Conservation (phyloP, 2,888 invertebrate species). For the Xestoiulus laeticollis region DNA sequence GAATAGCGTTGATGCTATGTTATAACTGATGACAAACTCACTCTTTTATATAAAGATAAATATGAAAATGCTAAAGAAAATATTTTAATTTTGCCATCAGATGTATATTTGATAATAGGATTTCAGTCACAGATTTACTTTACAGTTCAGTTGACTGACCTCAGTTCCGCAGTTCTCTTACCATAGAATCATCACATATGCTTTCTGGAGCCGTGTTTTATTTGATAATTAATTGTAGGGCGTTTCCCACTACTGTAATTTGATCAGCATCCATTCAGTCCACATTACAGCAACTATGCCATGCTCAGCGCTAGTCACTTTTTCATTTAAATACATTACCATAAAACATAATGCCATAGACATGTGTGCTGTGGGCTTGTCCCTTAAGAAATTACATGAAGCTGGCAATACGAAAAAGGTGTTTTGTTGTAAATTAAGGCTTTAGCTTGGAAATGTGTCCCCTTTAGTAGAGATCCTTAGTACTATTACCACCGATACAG, state of each 20-base stretch:
- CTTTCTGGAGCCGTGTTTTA: neutral
- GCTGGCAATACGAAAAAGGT: neutral
- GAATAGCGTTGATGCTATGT: neutral
- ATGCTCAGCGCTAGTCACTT: neutral
- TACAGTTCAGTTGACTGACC: neutral
- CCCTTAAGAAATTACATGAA: neutral
- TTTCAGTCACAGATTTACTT: neutral
- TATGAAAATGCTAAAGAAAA: too few relatives aligned
- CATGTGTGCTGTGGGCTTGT: neutral
- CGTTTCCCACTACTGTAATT: neutral
- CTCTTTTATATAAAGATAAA: neutral
- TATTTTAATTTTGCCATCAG: too few relatives aligned
- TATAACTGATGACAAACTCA: neutral
- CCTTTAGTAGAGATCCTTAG: constrained; percentile 11
- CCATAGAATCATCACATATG: neutral
- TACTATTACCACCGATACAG: neutral
- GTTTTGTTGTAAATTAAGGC: neutral
- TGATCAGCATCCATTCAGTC: neutral
- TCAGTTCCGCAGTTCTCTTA: neutral
- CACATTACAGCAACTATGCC: neutral
- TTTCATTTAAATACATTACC: neutral
- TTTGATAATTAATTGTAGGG: too few relatives aligned
- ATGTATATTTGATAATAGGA: neutral
- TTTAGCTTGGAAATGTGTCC: constrained; percentile 2
- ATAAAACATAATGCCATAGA: neutral